Conservation (phyloP, 2,113 vertebrate species). For the Pelecanus crispus region DNA sequence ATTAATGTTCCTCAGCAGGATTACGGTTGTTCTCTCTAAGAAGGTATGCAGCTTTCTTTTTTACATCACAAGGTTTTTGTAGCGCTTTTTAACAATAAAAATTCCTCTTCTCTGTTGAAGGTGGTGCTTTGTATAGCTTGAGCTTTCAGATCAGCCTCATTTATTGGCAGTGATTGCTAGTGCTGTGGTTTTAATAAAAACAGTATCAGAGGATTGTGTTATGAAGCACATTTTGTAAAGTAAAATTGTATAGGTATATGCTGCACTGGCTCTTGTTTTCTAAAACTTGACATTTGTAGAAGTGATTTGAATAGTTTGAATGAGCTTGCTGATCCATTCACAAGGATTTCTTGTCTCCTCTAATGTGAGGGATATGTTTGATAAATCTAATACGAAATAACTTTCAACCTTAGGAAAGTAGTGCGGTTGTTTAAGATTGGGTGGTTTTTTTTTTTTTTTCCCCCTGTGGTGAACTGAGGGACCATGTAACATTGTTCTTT, state of each 20-base stretch:
- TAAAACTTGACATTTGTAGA: slow-evolving; percentile 34
- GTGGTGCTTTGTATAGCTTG: neutral
- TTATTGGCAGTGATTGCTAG: neutral
- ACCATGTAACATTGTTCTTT: neutral
- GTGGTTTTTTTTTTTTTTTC: neutral
- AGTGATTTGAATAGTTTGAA: slow-evolving; percentile 23
- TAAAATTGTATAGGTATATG: neutral
- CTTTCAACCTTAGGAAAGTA: neutral
- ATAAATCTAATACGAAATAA: neutral
- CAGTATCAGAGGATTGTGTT: neutral
- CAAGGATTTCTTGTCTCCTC: neutral
- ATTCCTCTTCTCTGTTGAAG: neutral
- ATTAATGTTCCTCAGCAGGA: neutral
- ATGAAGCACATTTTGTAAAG: neutral
- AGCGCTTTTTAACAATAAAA: neutral
- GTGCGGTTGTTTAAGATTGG: too few relatives aligned
- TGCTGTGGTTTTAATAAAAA: slow-evolving; percentile 25
- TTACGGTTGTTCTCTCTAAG: neutral
- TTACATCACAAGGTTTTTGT: neutral
- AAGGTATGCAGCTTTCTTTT: neutral
- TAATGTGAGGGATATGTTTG: neutral
- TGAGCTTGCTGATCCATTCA: neutral
- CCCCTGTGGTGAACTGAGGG: neutral
- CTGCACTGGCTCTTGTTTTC: neutral
- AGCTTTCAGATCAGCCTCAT: neutral